Conservation (phyloP, 2,888 invertebrate genomes). For the Carpatolechia fugitivella region DNA sequence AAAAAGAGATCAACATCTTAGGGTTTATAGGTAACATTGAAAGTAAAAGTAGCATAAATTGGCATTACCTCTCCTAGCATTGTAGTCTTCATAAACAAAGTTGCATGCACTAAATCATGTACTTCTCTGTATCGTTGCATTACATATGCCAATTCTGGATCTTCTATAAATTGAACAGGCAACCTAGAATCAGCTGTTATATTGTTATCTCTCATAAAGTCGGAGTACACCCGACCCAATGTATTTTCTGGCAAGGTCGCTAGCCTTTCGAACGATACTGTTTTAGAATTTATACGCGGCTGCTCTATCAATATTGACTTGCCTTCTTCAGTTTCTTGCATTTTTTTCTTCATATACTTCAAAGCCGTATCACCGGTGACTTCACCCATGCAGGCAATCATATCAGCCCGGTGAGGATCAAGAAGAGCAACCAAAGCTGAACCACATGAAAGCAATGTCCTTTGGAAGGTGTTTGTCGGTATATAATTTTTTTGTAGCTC, state of each 20-base stretch:
- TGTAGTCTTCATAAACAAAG: conserved; percentile 95
- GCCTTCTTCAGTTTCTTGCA: conserved; percentile 89
- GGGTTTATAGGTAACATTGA: too few species aligned
- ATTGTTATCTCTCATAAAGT: conserved; percentile 90
- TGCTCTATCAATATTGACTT: conserved; percentile 84
- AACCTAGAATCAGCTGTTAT: conserved; percentile 96
- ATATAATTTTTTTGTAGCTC: conserved; percentile 83
- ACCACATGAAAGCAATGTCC: conserved; percentile 87
- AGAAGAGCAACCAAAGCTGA: conserved; percentile 91
- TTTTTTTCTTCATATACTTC: conserved; percentile 83
- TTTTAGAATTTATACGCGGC: conserved; percentile 92
- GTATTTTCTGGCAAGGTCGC: conserved; percentile 86
- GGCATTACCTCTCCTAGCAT: conserved; percentile 87
- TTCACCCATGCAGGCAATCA: conserved; percentile 97
- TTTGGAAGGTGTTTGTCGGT: conserved; percentile 85
- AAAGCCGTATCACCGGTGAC: conserved; percentile 89
- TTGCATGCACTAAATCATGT: conserved; percentile 96
- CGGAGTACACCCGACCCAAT: conserved; percentile 90
- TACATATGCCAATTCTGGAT: conserved; percentile 94
- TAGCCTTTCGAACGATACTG: conserved; percentile 87
- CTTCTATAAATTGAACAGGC: conserved; percentile 94
- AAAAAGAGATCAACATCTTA: conserved; percentile 32
- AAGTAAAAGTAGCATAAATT: too few species aligned
- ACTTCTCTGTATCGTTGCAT: conserved; percentile 98
- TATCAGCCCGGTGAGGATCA: conserved; percentile 91